Conservation (phyloP, 2,113 vertebrate genomes). For the Tachuris rubrigastra region DNA sequence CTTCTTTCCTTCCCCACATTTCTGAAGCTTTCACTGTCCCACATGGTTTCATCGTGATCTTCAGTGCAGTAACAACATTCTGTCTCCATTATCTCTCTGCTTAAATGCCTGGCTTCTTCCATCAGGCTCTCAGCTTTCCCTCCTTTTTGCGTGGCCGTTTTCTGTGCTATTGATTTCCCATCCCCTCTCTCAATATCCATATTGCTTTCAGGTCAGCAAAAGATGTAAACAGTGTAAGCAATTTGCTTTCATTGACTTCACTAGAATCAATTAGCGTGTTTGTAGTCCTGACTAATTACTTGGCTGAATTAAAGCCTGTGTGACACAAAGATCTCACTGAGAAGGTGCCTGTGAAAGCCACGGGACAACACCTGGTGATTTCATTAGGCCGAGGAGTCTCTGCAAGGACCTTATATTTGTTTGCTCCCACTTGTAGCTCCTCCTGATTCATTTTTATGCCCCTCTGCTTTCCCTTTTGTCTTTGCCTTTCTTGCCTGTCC, state of each 20-base stretch:
- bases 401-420: neutral
- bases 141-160: neutral
- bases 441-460: neutral
- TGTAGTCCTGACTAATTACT: neutral
- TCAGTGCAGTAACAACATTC: neutral
- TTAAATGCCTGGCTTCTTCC: neutral
- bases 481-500: neutral
- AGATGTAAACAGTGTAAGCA: neutral
- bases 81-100: neutral
- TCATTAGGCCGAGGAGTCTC: neutral
- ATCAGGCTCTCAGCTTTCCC: neutral
- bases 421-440: neutral
- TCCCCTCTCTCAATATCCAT: neutral
- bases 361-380: neutral
- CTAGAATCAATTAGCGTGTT: neutral
- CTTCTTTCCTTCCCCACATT: neutral
- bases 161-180: neutral
- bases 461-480: neutral
- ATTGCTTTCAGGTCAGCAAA: neutral
- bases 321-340: neutral
- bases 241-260: neutral
- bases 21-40: neutral
- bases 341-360: neutral
- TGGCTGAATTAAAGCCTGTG: neutral
- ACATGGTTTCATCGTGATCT: neutral